Conservation (phyloP, 2,113 vertebrate genomes). For the Oncorhynchus masou region DNA sequence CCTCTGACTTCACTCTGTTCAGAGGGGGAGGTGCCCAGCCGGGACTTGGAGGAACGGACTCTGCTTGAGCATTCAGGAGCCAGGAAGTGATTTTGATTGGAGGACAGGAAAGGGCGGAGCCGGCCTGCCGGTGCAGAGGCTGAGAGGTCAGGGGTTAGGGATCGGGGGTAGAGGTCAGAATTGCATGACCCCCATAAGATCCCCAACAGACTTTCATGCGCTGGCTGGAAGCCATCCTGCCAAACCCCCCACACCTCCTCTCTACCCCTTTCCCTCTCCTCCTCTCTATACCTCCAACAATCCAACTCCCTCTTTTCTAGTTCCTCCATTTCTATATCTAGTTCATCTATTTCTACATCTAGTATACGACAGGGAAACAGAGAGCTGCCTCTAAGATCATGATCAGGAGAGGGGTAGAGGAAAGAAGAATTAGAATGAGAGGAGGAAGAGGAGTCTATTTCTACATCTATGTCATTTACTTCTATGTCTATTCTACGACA, state of each 20-base stretch:
- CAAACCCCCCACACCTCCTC: neutral
- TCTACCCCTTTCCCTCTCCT: too few relatives aligned
- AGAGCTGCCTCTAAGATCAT: too few relatives aligned
- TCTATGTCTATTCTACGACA: constrained; percentile 61
- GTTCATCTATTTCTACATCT: too few relatives aligned
- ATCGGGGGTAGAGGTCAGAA: neutral
- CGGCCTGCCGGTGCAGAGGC: constrained; percentile 30
- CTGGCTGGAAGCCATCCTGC: constrained; percentile 22
- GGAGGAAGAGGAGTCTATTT: neutral
- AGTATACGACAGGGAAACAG: too few relatives aligned
- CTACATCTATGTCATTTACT: constrained; percentile 21
- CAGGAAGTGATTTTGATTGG: neutral
- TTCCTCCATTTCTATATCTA: too few relatives aligned
- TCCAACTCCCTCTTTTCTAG: too few relatives aligned
- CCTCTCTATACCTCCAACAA: too few relatives aligned
- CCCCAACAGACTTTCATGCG: neutral
- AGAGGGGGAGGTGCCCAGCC: rapidly evolving
- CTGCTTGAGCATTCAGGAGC: neutral
- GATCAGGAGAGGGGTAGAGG: too few relatives aligned
- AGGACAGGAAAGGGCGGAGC: neutral
- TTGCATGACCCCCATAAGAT: neutral
- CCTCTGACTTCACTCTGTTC: neutral
- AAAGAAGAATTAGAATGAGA: too few relatives aligned
- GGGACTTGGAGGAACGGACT: neutral
- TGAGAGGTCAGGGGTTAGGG: constrained; percentile 15